Base-by-base conservation (phyloP, 2,888 invertebrate species). In the Selenia dentaria region DNA sequence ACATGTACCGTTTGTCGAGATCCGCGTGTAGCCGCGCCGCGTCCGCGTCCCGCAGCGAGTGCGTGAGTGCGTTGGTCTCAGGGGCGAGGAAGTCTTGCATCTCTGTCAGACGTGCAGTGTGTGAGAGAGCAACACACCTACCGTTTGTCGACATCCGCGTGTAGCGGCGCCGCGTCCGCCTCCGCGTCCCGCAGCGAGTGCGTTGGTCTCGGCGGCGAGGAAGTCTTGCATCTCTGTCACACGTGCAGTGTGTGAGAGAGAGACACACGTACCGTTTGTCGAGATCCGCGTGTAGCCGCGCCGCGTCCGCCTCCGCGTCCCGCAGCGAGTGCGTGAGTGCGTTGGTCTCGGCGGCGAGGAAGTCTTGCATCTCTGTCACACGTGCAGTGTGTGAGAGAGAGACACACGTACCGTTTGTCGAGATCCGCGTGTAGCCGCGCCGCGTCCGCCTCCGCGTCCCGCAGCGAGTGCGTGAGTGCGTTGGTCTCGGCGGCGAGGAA, bases 401-500 rank as follows among this genome's bases (percentile, higher is more conserved):
- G 16, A 16, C 3, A 16, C 16, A 22, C 25, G 25, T 39, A 87
- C 88, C 88, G 80, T 40, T 79, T 75, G 26, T 87, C 87, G 5
- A 89, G 74, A 22, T 90, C 89, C 0, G 70, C 70, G 27, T 73
- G 74, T 9, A 80, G 73, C 18, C 79, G 62, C 9, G 77, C 74
- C 39, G 93, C 91, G 74, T 95, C 95, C 0, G 79, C 74, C 80
- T 97, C 97, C 1, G 95, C 91, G 58, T 97, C 97, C 26, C 94
- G 93, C 28, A 97, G 87, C 0, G 96, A 94, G 69, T 97, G 96
- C 12, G 93, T 92, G 59, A 97, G 91, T 5, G 96, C 94, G 3
- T 93, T 92, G 65, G 97, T 97, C 83, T 97, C 97, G 6, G 95
- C 95, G 63, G 96, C 96, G 53, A 97, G 91, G 76, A 97, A 97